These are phyloP conservation scores for Pseudanteris insignis DNA, from an alignment of 2,888 invertebrate genomes.

Conservation along the genomic window DNA sequence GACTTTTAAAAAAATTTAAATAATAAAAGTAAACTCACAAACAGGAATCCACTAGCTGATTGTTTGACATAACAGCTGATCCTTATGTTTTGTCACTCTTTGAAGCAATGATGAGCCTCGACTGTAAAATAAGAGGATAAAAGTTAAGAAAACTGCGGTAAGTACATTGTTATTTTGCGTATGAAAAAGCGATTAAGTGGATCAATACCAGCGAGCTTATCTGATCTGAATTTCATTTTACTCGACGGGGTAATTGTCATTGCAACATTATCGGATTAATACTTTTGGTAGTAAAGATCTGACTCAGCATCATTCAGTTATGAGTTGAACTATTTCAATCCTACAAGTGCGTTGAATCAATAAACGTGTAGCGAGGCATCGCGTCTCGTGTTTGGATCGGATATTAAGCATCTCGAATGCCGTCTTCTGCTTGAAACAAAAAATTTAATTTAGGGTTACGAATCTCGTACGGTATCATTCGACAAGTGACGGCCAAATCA, in stretches of 20 bases:
- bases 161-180: neutral
- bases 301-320: conserved; percentile 16
- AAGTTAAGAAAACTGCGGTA: neutral
- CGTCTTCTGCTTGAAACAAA: no score
- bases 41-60: conserved; percentile 74
- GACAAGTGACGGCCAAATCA: conserved; percentile 5
- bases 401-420: conserved; percentile 2
- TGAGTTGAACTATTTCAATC: conserved; percentile 14
- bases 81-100: conserved; percentile 48
- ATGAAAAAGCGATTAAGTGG: neutral
- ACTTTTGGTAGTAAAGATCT: conserved; percentile 14
- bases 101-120: conserved; percentile 40
- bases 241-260: conserved; percentile 17
- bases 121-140: conserved; percentile 1
- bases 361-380: conserved; percentile 5
- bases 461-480: neutral
- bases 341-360: conserved; percentile 24
- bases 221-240: conserved; percentile 21
- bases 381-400: conserved; percentile 7
- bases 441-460: neutral
- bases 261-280: conserved; percentile 21
- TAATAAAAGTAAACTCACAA: no score
- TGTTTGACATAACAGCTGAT: conserved; percentile 70
- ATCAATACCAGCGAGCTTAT: conserved; percentile 12
- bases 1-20: no score